A percentile compares a stretch with the other conserved stretches of the same genome.
These are phyloP conservation scores for Cavia porcellus DNA, from an alignment of 2,113 vertebrate species.

Conservation along the genomic window DNA sequence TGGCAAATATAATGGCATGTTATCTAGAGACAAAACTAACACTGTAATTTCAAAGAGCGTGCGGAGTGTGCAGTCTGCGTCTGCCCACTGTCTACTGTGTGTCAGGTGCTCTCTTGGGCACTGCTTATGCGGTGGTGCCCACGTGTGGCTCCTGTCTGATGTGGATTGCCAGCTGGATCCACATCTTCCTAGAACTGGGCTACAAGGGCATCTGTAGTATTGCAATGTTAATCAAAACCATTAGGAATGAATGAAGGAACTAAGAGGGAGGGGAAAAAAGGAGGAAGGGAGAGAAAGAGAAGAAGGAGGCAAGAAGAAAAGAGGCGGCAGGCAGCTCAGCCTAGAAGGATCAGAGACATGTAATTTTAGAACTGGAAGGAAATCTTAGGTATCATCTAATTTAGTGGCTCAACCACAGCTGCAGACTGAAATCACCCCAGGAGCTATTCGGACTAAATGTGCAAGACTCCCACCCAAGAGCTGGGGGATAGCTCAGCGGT, in stretches of 20 bases:
- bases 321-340: neutral
- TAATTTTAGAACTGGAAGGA: neutral
- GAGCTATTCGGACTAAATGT: neutral
- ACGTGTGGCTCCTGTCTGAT: neutral
- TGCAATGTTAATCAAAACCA: neutral
- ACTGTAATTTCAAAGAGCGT: neutral
- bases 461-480: neutral
- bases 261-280: neutral
- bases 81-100: neutral
- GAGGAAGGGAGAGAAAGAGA: neutral
- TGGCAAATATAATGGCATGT: neutral
- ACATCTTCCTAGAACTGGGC: neutral
- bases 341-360: neutral
- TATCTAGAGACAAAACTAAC: neutral
- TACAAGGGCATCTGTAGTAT: neutral
- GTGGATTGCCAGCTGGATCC: neutral
- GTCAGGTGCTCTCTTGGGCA: neutral
- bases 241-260: neutral
- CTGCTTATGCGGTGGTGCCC: fast-evolving
- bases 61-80: neutral
- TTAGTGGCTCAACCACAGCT: neutral
- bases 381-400: neutral
- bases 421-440: neutral
- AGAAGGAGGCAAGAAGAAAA: neutral
- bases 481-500: neutral